Base-by-base conservation (phyloP, 2,113 vertebrate genomes). In the Rhabdornis inornatus region DNA sequence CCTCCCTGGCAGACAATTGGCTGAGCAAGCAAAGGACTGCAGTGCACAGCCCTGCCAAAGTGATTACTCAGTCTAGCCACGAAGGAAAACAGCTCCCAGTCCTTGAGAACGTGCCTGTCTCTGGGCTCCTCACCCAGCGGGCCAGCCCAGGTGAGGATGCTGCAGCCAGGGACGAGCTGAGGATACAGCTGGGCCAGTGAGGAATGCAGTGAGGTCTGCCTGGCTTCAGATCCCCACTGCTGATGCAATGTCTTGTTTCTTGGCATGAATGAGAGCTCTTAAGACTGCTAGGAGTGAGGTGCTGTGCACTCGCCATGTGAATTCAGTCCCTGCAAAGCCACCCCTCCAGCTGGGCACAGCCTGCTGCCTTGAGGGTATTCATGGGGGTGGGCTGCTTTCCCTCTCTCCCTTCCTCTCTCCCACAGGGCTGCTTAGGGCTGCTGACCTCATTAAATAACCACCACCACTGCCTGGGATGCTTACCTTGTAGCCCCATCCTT, bases 21-120 rank as follows among this genome's bases (percentile, higher is more conserved):
- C 56, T 44, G 60, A 45, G 72, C 64, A 39, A 30, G 20, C n/a
- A 40, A 30, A 61, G 7, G 4, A 6, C 39, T 33, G 53, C 8
- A 3, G 16, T 6, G 31, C 31, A n/a, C 31, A 69, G 47, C 68
- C 33, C 30, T 86, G 49, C 42, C 2, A 4, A 14, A 56, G 31
- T 0, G 16, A 35, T 50, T 21, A 8, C 45, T 52, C 23, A 10
- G 45, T n/a, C 33, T 6, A 18, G 22, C 50, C 59, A 19, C 10
- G 19, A 85, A 59, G 40, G 17, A 39, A 85, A 76, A 42, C 7
- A 55, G 44, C 53, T 75, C 21, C 33, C 7, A 40, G 33, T 6
- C 40, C 70, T 40, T 3, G 1, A 39, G 69, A 79, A 18, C 0
- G 0, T 45, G 64, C 44, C 65, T 28, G 0, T 52, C 24, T 49